Percentiles rank a stretch among this genome's conserved stretches.
Evolutionary conservation across 2,113 vertebrate genomes (phyloP).

Genomic region (Gavia stellata): DNA sequence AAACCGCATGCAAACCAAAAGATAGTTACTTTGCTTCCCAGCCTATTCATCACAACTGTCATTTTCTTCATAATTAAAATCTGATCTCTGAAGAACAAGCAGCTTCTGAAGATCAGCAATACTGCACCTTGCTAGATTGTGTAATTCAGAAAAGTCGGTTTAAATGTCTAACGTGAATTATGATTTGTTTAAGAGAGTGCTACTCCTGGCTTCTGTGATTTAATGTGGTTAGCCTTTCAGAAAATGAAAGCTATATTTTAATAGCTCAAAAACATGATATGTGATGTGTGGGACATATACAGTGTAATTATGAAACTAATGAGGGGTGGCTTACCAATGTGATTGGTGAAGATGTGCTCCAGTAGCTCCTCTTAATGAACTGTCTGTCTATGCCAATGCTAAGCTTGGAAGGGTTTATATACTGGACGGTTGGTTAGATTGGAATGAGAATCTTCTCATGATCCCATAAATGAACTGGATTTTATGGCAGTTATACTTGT

Average conservation of each 20-base stretch:
- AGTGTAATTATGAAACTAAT: slow-evolving; percentile 69
- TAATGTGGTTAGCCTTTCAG: slow-evolving; percentile 57
- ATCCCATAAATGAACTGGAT: slow-evolving; percentile 8
- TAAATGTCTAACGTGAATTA: slow-evolving; percentile 26
- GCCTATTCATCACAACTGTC: neutral
- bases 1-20: neutral
- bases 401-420: slow-evolving; percentile 19
- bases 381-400: neutral
- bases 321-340: slow-evolving; percentile 37
- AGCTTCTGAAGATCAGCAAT: slow-evolving; percentile 30
- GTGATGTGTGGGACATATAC: slow-evolving; percentile 44
- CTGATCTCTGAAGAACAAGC: neutral
- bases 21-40: neutral
- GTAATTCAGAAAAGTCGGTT: neutral
- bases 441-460: neutral
- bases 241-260: slow-evolving; percentile 64
- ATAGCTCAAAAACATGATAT: slow-evolving; percentile 47
- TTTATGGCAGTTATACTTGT: slow-evolving; percentile 14
- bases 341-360: slow-evolving; percentile 49
- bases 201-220: slow-evolving; percentile 41
- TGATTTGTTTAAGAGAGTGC: slow-evolving; percentile 17
- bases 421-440: slow-evolving; percentile 17
- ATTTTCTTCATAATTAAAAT: slow-evolving; percentile 58
- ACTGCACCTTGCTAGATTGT: slow-evolving; percentile 5
- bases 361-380: slow-evolving; percentile 36